Evolutionary conservation across 2,888 invertebrate species (phyloP).

Genomic region (Rhogogaster chlorosoma): DNA sequence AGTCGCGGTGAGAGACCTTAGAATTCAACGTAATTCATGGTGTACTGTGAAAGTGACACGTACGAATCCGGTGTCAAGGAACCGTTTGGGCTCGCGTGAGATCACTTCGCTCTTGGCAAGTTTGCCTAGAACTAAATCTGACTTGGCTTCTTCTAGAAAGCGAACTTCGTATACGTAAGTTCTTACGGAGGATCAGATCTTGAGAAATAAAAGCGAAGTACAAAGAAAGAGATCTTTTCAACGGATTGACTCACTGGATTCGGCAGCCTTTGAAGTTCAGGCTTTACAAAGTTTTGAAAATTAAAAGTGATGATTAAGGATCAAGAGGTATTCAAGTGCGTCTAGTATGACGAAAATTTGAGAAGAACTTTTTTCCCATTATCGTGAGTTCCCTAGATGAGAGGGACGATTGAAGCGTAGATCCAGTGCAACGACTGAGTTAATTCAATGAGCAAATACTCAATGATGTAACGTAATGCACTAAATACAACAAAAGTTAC

Average conservation of each 20-base stretch:
- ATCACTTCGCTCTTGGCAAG: conserved; percentile 41
- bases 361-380: background rate
- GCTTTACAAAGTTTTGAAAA: background rate
- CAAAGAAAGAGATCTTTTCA: background rate
- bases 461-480: background rate
- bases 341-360: background rate
- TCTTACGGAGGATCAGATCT: background rate
- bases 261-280: background rate
- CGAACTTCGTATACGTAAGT: background rate
- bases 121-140: conserved; percentile 43
- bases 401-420: background rate
- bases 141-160: conserved; percentile 27
- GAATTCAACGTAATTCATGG: conserved; percentile 40
- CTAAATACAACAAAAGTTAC: conserved; percentile 56
- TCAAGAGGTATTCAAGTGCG: background rate
- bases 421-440: conserved; percentile 11
- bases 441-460: background rate
- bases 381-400: background rate
- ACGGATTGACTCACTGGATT: background rate
- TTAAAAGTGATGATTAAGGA: background rate
- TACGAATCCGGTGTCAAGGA: conserved; percentile 48
- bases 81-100: conserved; percentile 41
- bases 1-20: background rate
- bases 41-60: conserved; percentile 44
- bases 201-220: background rate